Conservation (phyloP, 2,113 vertebrate species). For the Lepisosteus oculatus region DNA sequence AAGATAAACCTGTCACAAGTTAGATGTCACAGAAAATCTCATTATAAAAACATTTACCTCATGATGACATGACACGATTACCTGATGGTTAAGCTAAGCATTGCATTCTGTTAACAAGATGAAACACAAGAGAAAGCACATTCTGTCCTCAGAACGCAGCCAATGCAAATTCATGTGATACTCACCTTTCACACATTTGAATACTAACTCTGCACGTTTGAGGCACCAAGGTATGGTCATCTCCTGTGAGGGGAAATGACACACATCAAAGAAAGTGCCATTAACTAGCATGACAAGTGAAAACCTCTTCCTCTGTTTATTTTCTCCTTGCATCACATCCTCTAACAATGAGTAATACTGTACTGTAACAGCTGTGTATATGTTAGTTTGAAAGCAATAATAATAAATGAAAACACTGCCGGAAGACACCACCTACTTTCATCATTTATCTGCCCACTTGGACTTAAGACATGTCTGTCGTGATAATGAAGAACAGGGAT, state of each 20-base stretch:
- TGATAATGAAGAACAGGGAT: background rate
- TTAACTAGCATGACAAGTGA: too few relatives aligned
- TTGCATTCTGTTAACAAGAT: background rate
- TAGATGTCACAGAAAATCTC: too few relatives aligned
- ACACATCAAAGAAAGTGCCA: too few relatives aligned
- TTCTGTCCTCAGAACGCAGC: background rate
- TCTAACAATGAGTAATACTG: background rate
- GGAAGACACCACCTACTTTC: conserved; percentile 15
- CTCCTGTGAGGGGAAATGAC: conserved; percentile 46
- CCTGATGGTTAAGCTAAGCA: too few relatives aligned
- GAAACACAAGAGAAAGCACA: background rate
- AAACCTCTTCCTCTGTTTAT: background rate
- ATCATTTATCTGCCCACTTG: conserved; percentile 24
- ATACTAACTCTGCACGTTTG: conserved; percentile 76
- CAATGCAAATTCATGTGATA: background rate
- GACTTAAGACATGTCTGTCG: conserved; percentile 22
- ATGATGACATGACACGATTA: too few relatives aligned
- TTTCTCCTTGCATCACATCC: conserved; percentile 6
- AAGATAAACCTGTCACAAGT: too few relatives aligned
- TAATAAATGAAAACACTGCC: background rate
- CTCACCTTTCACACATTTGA: conserved; percentile 96
- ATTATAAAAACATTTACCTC: too few relatives aligned
- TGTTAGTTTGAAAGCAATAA: background rate
- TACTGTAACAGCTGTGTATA: background rate
- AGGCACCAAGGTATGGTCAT: conserved; percentile 78